phyloP scores from a whole-genome alignment of 1,140 invertebrate genomes.

The Cyphomyrmex costatus region DNA sequence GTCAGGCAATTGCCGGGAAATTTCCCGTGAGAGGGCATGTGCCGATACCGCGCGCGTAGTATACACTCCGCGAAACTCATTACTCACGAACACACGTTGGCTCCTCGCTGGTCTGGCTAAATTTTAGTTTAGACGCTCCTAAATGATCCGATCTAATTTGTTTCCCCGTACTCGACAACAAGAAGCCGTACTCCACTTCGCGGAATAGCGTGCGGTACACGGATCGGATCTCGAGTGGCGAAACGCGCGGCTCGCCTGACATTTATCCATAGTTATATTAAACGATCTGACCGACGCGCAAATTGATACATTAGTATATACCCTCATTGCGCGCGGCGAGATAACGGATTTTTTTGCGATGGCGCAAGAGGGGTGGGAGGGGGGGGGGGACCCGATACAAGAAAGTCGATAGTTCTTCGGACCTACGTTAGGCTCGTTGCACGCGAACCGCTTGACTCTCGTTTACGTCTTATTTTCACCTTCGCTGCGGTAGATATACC shows the following conservation, averaged over 20 bases:
- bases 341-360: conserved; percentile 66
- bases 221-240: neutral
- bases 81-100: conserved; percentile 16
- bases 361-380: conserved; percentile 24
- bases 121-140: neutral
- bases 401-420: conserved; percentile 58
- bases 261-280: conserved; percentile 66
- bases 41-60: neutral
- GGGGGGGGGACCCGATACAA: neutral
- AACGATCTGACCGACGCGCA: conserved; percentile 68
- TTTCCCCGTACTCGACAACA: neutral
- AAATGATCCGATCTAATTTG: neutral
- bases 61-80: neutral
- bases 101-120: neutral
- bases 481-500: neutral
- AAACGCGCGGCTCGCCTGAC: conserved; percentile 26
- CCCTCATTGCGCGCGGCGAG: conserved; percentile 30
- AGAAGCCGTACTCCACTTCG: neutral
- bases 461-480: conserved; percentile 62
- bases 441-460: conserved; percentile 59
- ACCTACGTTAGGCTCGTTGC: neutral
- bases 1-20: conserved; percentile 31
- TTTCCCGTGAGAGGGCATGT: conserved; percentile 19
- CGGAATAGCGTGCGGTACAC: neutral
- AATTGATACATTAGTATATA: conserved; percentile 72